Evolutionary conservation across 2,113 vertebrate genomes (phyloP).

Genomic region (Leucoraja erinaceus): DNA sequence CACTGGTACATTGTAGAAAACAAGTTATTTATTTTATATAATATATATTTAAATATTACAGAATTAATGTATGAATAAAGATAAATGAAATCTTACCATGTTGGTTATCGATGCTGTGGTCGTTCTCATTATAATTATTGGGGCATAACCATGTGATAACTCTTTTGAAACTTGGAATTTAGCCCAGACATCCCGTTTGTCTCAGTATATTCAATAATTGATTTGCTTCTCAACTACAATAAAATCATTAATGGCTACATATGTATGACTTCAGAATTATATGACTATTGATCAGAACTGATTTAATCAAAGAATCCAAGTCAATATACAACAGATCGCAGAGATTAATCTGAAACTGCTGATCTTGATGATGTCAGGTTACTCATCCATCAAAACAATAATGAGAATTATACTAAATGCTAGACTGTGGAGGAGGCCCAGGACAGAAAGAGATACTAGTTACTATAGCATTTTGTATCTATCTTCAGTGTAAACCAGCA

Average conservation of each 20-base stretch:
- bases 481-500: no score
- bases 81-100: background rate
- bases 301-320: background rate
- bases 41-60: background rate
- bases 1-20: background rate
- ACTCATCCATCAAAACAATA: background rate
- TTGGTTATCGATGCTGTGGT: background rate
- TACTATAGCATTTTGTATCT: no score
- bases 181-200: background rate
- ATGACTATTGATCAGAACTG: background rate
- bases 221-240: background rate
- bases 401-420: background rate
- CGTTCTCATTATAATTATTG: background rate
- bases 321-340: background rate
- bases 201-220: background rate
- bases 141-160: background rate
- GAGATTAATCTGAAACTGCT: background rate
- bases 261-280: background rate
- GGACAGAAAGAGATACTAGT: no score
- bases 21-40: slow-evolving; percentile 18
- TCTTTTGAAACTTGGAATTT: background rate
- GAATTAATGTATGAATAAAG: background rate
- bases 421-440: no score
- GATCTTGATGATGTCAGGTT: background rate
- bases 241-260: background rate